Base-by-base conservation (phyloP, 2,113 vertebrate species). In the Prinia subflava region DNA sequence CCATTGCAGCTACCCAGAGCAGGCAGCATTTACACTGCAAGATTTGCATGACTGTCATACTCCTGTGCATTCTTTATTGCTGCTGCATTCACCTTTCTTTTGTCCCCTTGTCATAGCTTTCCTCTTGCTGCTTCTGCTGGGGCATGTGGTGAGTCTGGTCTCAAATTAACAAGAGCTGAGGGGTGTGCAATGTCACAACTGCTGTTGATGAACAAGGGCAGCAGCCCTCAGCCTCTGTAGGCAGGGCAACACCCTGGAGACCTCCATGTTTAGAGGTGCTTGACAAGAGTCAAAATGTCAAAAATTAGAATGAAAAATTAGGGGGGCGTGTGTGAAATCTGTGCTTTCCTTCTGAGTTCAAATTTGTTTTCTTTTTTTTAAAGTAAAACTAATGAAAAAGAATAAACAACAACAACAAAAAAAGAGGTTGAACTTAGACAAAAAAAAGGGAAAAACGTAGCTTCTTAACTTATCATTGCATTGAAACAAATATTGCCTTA, bases 301-400 rank as follows among this genome's bases (percentile, higher is more conserved):
- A 85, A 89, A 87, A 19, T 27, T 3, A 67, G 17, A 75, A 75
- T n/a, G 6, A 80, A 73, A 74, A 68, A 63, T 28, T 0, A 5
- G 15, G 15, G 4, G 9, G 0, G 2, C 1, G 0, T 15, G 33
- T 56, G 33, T 47, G 14, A 55, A 49, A 39, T n/a, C 44, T 37
- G 4, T 24, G 6, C 30, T 41, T 56, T n/a, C 42, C 15, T 78
- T 90, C 33, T 37, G 8, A 27, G 30, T 39, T 77, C 42, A 6
- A 49, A 28, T 56, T 42, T 47, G 6, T 25, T 35, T 39, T 5
- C 17, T 30, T 13, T 9, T 35, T 56, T 15, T 28, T 8, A 8
- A 44, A 76, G 27, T n/a, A 93, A 88, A 76, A 33, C 9, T 18
- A 68, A 31, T 2, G 6, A 78, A 79, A 67, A 1, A 1, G 4